Base-by-base conservation (phyloP, 2,113 vertebrate genomes). In the Macrotus californicus region DNA sequence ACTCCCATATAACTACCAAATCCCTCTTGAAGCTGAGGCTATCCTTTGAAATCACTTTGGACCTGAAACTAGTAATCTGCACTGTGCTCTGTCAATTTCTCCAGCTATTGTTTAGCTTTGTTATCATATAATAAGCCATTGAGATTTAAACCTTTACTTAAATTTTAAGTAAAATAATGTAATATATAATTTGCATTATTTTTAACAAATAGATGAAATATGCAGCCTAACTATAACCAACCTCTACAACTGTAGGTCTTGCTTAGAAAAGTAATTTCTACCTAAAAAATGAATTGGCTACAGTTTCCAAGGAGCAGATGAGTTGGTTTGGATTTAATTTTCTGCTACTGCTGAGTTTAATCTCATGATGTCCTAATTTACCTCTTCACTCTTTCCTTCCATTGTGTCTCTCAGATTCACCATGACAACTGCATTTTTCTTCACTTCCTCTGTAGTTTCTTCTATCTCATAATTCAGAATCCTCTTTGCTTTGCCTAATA, bases 311-410 rank as follows among this genome's bases (percentile, higher is more conserved):
- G 94, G 83, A 97, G 92, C 69, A 89, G 97, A 93, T 95, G 87
- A 95, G 84, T 95, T 94, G 90, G 75, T n/a, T 94, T 96, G 64
- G 61, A 95, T 95, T 52, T 95, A 97, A 96, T 94, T 96, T 94
- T 95, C 80, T 87, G 90, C 87, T 93, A 24, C 59, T 84, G 93
- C 87, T 89, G 87, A 92, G 61, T 93, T 95, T 89, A 95, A 83
- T 94, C 69, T 87, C 90, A 89, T 43, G 75, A 93, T 92, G 70
- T 93, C 87, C 90, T 95, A 89, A 84, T 96, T 96, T 95, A 93
- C 69, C 83, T 94, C 75, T 83, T 75, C 13, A 52, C 22, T 93
- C 46, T 87, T 54, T 86, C 56, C 26, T 91, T 92, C 83, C 29
- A 56, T 94, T 87, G 75, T 93, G 19, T 54, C 46, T 96, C 87